Evolutionary conservation across 1,140 invertebrate genomes (phyloP).

Genomic region (Listronotus bonariensis): DNA sequence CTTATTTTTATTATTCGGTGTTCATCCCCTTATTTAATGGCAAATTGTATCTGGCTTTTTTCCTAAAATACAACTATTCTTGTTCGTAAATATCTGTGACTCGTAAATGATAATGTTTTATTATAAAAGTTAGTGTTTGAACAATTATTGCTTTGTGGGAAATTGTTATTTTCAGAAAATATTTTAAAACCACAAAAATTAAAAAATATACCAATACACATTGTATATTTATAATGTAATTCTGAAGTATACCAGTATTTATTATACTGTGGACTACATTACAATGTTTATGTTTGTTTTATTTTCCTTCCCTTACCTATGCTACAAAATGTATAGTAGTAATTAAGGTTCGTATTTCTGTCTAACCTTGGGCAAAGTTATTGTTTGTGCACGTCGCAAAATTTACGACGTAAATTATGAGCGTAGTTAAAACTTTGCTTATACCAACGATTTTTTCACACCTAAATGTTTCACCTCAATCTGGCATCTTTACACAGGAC

Average conservation of each 20-base stretch:
- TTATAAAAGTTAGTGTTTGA: constrained; percentile 56
- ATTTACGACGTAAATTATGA: no score
- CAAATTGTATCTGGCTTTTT: constrained; percentile 39
- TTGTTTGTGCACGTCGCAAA: no score
- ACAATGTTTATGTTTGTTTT: constrained; percentile 50
- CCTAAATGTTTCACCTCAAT: no score
- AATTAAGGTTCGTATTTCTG: no score
- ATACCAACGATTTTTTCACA: no score
- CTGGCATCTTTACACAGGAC: no score
- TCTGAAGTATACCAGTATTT: constrained; percentile 59
- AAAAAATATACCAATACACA: constrained; percentile 57
- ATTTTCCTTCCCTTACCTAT: constrained; percentile 24
- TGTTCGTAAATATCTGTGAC: constrained; percentile 54
- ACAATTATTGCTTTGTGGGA: constrained; percentile 57
- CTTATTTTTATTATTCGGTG: constrained; percentile 33
- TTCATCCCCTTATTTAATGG: constrained; percentile 19
- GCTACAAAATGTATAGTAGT: no score
- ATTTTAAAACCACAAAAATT: constrained; percentile 57
- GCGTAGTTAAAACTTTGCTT: no score
- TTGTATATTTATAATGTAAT: constrained; percentile 60
- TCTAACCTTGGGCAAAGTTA: no score
- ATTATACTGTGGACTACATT: constrained; percentile 58
- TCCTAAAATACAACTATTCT: constrained; percentile 50
- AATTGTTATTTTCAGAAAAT: constrained; percentile 60
- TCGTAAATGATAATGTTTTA: constrained; percentile 53